These are phyloP conservation scores for Teleogryllus oceanicus DNA, from an alignment of 2,888 invertebrate genomes.

Conservation along the genomic window DNA sequence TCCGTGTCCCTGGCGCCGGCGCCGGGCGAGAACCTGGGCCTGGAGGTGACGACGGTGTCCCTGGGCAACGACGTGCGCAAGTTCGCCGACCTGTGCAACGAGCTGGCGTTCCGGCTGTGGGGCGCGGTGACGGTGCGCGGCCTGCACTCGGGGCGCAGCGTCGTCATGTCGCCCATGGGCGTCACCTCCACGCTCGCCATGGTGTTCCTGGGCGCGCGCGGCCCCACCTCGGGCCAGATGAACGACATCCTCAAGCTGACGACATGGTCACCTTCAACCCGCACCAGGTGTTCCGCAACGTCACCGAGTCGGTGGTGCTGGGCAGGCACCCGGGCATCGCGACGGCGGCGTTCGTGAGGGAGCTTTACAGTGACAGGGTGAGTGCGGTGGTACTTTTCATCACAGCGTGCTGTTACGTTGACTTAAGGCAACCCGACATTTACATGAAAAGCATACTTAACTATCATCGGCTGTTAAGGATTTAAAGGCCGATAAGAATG, in stretches of 20 bases:
- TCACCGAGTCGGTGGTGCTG: slow-evolving; percentile 74
- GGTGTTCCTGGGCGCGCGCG: slow-evolving; percentile 83
- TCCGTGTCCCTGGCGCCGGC: slow-evolving; percentile 55
- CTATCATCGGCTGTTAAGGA: no score
- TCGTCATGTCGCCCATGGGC: slow-evolving; percentile 80
- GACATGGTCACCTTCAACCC: slow-evolving; percentile 89
- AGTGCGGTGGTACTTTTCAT: slow-evolving; percentile 20
- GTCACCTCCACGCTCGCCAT: slow-evolving; percentile 82
- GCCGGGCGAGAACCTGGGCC: slow-evolving; percentile 60
- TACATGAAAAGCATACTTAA: no score
- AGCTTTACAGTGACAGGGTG: slow-evolving; percentile 75
- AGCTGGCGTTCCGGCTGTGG: slow-evolving; percentile 82
- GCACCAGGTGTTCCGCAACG: slow-evolving; percentile 79
- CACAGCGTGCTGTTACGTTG: no score
- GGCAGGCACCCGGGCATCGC: slow-evolving; percentile 68
- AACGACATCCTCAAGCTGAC: slow-evolving; percentile 80
- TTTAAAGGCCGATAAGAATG: no score
- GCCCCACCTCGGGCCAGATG: slow-evolving; percentile 85
- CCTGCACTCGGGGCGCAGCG: slow-evolving; percentile 62
- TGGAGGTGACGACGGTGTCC: slow-evolving; percentile 70
- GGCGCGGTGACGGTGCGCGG: slow-evolving; percentile 62
- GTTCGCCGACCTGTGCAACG: slow-evolving; percentile 77
- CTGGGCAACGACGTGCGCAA: slow-evolving; percentile 72
- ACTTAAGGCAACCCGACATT: no score
- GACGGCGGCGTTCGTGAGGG: slow-evolving; percentile 74